These are phyloP conservation scores for Pseudopipra pipra DNA, from an alignment of 2,113 vertebrate species.

Conservation along the genomic window DNA sequence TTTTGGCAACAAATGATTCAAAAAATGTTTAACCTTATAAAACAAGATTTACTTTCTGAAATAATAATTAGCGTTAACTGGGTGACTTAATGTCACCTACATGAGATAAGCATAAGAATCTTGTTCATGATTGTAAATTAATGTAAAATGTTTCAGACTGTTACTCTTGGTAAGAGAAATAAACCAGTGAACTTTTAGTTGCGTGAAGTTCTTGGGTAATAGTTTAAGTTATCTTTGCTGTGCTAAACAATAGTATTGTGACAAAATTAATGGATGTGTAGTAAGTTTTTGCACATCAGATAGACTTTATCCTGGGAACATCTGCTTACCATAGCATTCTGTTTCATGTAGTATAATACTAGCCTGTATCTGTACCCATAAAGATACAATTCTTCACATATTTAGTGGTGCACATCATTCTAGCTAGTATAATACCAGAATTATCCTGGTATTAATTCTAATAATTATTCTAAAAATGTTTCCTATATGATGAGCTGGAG, in stretches of 20 bases:
- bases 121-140: conserved; percentile 24
- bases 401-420: not conserved
- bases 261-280: not conserved
- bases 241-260: not conserved
- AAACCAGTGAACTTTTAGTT: conserved; percentile 43
- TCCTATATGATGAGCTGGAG: not conserved
- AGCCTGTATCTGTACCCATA: not conserved
- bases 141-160: conserved; percentile 35
- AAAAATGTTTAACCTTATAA: not conserved
- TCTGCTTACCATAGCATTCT: not conserved
- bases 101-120: not conserved
- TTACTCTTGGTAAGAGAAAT: conserved; percentile 51
- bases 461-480: not conserved
- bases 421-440: not conserved
- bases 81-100: not conserved
- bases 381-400: not conserved
- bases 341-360: not conserved
- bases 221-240: not conserved
- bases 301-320: not conserved
- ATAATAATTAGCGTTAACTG: not conserved
- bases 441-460: not conserved
- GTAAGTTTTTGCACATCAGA: not conserved
- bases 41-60: not conserved
- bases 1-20: not conserved
- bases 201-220: conserved; percentile 8